Conservation (phyloP, 2,113 vertebrate species). For the Empidonax alnorum region DNA sequence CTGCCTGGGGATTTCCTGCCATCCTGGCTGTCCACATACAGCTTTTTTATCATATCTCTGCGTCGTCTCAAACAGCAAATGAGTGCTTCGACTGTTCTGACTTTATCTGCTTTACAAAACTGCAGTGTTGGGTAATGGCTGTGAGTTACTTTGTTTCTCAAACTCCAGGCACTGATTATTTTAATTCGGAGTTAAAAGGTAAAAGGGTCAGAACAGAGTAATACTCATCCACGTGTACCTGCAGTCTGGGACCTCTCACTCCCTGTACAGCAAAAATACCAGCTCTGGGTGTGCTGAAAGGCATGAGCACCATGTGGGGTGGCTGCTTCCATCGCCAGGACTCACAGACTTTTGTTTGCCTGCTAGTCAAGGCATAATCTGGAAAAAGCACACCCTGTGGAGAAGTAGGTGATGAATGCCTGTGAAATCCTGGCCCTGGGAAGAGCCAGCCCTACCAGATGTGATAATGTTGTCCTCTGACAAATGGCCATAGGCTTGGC, state of each 20-base stretch:
- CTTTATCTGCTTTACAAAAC: background rate
- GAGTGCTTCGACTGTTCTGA: background rate
- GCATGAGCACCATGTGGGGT: background rate
- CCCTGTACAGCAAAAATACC: background rate
- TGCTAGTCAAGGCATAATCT: constrained; percentile 9
- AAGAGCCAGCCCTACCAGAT: constrained; percentile 29
- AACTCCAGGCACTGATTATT: background rate
- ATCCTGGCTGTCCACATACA: background rate
- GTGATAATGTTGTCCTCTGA: constrained; percentile 30
- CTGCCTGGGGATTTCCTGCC: background rate
- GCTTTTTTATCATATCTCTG: background rate
- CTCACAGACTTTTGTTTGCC: background rate
- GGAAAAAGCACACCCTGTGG: background rate
- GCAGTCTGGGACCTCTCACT: background rate
- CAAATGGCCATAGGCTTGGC: background rate
- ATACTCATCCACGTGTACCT: accelerated
- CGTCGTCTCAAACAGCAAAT: background rate
- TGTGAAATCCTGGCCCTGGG: constrained; percentile 29
- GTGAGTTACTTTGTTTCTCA: background rate
- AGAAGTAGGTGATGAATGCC: constrained; percentile 45
- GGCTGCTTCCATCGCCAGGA: background rate
- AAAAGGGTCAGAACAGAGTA: background rate
- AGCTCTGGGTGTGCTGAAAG: background rate
- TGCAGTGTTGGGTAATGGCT: background rate
- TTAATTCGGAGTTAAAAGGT: background rate